Evolutionary conservation across 2,113 vertebrate genomes (phyloP).

Genomic region (Synodontis membranacea): DNA sequence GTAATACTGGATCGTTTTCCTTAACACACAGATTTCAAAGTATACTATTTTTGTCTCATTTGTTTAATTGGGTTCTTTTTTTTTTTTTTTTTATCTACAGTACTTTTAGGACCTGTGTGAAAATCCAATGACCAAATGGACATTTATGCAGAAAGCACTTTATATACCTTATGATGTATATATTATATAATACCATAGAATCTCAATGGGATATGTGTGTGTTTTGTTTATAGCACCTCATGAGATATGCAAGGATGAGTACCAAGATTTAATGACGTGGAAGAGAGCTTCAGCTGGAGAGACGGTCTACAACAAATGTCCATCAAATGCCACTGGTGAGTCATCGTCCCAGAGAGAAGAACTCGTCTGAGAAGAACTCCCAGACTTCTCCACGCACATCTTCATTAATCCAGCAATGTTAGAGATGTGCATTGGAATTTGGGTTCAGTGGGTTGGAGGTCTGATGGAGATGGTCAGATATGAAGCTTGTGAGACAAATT

Average conservation of each 20-base stretch:
- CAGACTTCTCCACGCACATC: neutral
- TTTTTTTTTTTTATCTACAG: too few species aligned
- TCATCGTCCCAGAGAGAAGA: neutral
- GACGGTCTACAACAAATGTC: conserved; percentile 96
- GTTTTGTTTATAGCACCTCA: conserved; percentile 78
- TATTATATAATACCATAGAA: neutral
- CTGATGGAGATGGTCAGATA: neutral
- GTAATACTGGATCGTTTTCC: too few species aligned
- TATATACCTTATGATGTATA: neutral
- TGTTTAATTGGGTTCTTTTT: too few species aligned
- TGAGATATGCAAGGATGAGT: conserved; percentile 93
- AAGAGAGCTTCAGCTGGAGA: conserved; percentile 94
- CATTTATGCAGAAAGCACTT: too few species aligned
- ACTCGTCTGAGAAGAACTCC: neutral
- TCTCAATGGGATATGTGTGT: neutral
- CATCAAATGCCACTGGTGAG: conserved; percentile 93
- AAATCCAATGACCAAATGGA: too few species aligned
- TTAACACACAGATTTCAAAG: too few species aligned
- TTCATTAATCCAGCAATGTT: neutral
- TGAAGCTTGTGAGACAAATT: neutral
- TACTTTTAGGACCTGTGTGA: too few species aligned
- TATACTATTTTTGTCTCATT: too few species aligned
- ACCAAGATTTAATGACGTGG: conserved; percentile 87
- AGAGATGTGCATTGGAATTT: neutral
- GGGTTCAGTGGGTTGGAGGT: neutral